Conservation (phyloP, 2,888 invertebrate species). For the Clepsis dumicolana region DNA sequence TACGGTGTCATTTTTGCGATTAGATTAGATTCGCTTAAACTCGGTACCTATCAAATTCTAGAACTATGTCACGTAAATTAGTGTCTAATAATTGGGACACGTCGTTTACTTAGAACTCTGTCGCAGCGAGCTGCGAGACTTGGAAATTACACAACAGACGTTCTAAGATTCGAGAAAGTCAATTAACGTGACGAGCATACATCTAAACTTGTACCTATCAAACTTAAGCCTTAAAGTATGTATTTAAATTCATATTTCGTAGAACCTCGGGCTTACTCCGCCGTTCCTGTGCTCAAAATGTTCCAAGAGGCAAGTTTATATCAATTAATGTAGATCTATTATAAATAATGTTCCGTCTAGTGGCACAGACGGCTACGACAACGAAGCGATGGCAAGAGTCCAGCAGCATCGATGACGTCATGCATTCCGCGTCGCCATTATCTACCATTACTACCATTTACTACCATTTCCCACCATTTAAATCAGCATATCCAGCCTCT, state of each 20-base stretch:
- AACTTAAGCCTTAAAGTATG: neutral
- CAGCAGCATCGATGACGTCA: constrained; percentile 11
- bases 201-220: neutral
- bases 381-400: constrained; percentile 7
- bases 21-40: no score
- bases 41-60: neutral
- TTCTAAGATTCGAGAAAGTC: neutral
- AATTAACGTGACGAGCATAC: neutral
- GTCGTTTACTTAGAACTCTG: neutral
- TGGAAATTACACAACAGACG: neutral
- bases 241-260: neutral
- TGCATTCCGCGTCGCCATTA: constrained; percentile 28
- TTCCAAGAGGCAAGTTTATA: no score
- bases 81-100: constrained; percentile 4
- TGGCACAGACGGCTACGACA: neutral
- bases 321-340: neutral
- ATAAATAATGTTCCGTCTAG: neutral
- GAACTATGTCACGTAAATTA: neutral
- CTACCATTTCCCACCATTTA: constrained; percentile 28
- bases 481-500: constrained; percentile 12
- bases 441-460: constrained; percentile 35
- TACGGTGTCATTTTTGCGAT: no score
- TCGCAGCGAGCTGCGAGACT: neutral
- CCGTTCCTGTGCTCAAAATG: no score
- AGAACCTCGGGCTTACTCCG: no score